Evolutionary conservation across 35 echinoderm and acorn worm genomes (phyloP), one percentile per base, ranked within the genome.

Genomic region (Chiridota heheva): DNA sequence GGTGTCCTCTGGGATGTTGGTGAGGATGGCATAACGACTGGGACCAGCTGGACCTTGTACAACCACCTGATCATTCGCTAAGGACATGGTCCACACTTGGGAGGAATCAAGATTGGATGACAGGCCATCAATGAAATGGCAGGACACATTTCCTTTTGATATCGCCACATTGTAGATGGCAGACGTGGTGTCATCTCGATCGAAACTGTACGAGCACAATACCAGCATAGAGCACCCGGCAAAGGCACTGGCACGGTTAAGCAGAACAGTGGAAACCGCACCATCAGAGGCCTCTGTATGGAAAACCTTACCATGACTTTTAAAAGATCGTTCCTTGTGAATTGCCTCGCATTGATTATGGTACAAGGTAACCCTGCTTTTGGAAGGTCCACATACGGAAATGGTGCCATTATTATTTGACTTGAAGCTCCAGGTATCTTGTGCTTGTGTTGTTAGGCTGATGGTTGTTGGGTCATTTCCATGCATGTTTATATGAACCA

Each of bases 131-230:
- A 96, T 66, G 73, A 76, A 90, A 12, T 40, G 29, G 38, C 83
- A 82, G 48, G 57, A 66, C 15, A 84, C 36, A 7, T 61, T 65
- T 30, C 49, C 58, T 40, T 85, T 84, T 39, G 72, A 61, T 8
- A 95, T 12, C 1, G 73, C 81, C 8, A 95, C 72, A 36, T 86
- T 75, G 78, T 96, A 96, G 4, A 96, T 76, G 12, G 82, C 92
- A 10, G 92, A 90, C 2, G 92, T 90, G 13, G 92, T 96, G 57
- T 90, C 87, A 13, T 85, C 87, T 31, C 31, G 51, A 33, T 71
- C 83, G 20, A 58, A 58, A 72, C 90, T 90, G 40, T 73, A 85
- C 26, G 82, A 87, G 40, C 92, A 96, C 40, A 96, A 42, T 17
- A 96, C 44, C 24, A 96, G 70, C 32, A 96, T 53, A 15, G 73